Percentiles rank a stretch among this genome's conserved stretches.
These are phyloP conservation scores for Patella depressa DNA, from an alignment of 2,888 invertebrate genomes.

Conservation along the genomic window DNA sequence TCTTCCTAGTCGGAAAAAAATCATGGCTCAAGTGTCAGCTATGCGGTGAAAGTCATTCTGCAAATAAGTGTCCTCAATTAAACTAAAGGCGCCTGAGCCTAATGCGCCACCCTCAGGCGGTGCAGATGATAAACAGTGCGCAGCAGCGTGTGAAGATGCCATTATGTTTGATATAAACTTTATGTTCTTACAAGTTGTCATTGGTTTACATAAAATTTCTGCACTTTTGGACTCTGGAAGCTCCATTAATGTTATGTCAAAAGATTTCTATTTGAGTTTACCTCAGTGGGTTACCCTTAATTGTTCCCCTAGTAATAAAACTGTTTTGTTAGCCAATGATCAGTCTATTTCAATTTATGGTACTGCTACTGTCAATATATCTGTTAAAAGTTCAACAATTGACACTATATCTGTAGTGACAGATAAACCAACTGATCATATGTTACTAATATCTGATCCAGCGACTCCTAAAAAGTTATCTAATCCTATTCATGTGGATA, in stretches of 20 bases:
- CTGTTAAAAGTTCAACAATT: not conserved
- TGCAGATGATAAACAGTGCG: not conserved
- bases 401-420: not conserved
- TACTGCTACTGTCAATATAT: not conserved
- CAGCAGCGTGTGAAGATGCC: not conserved
- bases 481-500: conserved; percentile 4
- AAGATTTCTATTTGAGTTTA: not conserved
- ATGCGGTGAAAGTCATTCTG: not conserved
- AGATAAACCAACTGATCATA: not conserved
- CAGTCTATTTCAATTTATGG: not conserved
- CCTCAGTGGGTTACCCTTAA: not conserved
- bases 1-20: not conserved
- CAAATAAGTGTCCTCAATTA: not conserved
- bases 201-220: not conserved
- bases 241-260: conserved; percentile 3
- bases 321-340: not conserved
- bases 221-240: not conserved
- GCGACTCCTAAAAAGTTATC: not conserved
- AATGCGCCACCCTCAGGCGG: not conserved
- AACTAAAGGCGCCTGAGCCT: not conserved
- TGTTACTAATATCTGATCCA: not conserved
- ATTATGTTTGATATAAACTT: not conserved
- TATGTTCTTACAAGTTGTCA: not conserved
- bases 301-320: not conserved
- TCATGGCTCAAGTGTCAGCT: not conserved